Percentiles rank a stretch among this genome's conserved stretches.
Conservation (phyloP, 2,113 vertebrate species). For the Aspiorhynchus laticeps region DNA sequence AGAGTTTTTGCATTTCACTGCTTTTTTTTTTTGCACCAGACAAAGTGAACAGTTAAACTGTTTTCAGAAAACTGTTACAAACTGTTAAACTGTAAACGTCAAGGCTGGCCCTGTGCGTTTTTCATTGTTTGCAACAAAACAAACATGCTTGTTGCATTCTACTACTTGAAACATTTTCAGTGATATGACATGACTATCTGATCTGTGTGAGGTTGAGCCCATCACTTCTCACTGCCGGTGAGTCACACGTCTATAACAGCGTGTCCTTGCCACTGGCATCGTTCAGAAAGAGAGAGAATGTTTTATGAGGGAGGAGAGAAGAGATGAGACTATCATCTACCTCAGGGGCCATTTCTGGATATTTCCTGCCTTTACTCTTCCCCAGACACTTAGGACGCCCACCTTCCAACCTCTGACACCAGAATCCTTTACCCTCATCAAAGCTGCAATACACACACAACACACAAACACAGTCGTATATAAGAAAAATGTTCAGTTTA, state of each 20-base stretch:
- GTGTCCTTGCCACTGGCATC: constrained; percentile 5
- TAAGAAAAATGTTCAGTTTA: background rate
- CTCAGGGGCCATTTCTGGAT: constrained; percentile 89
- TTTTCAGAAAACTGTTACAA: background rate
- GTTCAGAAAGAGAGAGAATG: background rate
- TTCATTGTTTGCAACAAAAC: background rate
- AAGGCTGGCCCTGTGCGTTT: background rate
- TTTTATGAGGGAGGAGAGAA: background rate
- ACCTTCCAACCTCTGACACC: constrained; percentile 92
- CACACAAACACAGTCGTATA: background rate
- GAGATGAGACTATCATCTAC: constrained; percentile 64
- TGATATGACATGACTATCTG: background rate
- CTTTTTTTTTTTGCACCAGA: background rate
- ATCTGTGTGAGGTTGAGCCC: background rate
- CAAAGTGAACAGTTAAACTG: background rate
- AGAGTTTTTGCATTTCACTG: background rate
- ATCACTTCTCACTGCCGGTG: background rate
- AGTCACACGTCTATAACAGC: background rate
- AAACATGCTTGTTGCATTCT: background rate
- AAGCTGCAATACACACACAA: constrained; percentile 75
- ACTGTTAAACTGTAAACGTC: background rate
- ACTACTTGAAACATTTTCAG: background rate
- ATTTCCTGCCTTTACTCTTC: constrained; percentile 95
- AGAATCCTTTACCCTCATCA: constrained; percentile 95
- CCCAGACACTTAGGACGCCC: constrained; percentile 93